Evolutionary conservation across 1,140 invertebrate species (phyloP).

Genomic region (Plodia interpunctella): DNA sequence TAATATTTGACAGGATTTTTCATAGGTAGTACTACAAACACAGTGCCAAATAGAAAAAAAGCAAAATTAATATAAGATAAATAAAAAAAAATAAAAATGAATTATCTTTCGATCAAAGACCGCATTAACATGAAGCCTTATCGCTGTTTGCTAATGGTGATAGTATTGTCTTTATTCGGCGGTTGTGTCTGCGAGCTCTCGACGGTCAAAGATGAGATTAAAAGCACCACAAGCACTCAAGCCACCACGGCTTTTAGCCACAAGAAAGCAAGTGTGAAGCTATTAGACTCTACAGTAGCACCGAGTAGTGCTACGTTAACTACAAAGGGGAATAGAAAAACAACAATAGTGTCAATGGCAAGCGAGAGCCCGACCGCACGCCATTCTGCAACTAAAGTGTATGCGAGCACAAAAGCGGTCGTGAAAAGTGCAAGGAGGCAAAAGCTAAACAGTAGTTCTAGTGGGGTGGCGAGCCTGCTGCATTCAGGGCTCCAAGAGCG

Average conservation of each 20-base stretch:
- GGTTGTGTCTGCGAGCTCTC: conserved; percentile 29
- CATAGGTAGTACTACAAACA: conserved; percentile 13
- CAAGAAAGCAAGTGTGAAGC: conserved; percentile 35
- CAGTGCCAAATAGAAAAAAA: conserved; percentile 17
- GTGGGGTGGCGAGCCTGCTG: conserved; percentile 33
- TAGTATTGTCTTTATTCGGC: conserved; percentile 35
- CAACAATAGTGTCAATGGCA: conserved; percentile 43
- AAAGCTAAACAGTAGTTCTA: conserved; percentile 61
- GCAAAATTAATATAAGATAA: conserved; percentile 2
- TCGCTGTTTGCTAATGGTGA: conserved; percentile 24
- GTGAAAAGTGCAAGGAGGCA: conserved; percentile 63
- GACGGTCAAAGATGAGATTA: conserved; percentile 33
- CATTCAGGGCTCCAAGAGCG: conserved; percentile 76
- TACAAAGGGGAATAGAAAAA: conserved; percentile 53
- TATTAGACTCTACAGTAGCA: conserved; percentile 41
- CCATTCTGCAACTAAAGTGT: conserved; percentile 48
- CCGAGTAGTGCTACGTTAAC: conserved; percentile 38
- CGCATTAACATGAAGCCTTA: conserved; percentile 12
- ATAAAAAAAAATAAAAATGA: conserved; percentile 9
- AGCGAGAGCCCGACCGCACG: conserved; percentile 40
- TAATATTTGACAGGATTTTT: not conserved
- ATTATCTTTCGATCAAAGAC: conserved; percentile 13
- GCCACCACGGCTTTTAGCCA: conserved; percentile 31
- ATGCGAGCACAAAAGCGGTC: conserved; percentile 49
- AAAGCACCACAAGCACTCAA: conserved; percentile 30